Evolutionary conservation across 2,888 invertebrate genomes (phyloP), one percentile per base, ranked within the genome.

Genomic region (Leucophora obtusa): DNA sequence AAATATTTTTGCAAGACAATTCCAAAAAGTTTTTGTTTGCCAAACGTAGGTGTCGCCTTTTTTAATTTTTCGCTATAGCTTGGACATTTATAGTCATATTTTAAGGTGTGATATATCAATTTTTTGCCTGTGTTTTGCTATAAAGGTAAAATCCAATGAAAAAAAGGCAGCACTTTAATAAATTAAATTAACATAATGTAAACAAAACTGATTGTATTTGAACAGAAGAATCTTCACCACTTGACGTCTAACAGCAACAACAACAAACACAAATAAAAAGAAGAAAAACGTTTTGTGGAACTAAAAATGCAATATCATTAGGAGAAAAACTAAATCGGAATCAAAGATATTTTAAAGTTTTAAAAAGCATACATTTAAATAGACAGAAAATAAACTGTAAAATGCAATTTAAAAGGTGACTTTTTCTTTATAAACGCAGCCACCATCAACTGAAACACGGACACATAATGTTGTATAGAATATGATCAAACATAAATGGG

Each of bases 311-410:
- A 56, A 43, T 43, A 43, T 66, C 54, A 66, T 66, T 66, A 66
- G 38, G 35, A n/a, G 7, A 56, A 53, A 3, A 18, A 24, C 35
- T 38, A 56, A 58, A 33, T 21, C 33, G 24, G 24, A 24, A n/a
- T 24, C 35, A 10, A 43, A 43, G 43, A 66, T 21, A 53, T 35
- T 35, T 35, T 24, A 9, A 65, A 43, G 14, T 56, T 1, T 14
- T 33, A 24, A 18, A 50, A 50, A 43, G 33, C 14, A 63, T n/a
- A 28, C 4, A 28, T 28, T 28, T 6, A 21, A n/a, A 38, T 63
- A 72, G 47, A 63, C 60, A 43, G 56, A 38, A 72, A 47, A 51
- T 18, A 56, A 73, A 73, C 72, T 73, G 72, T 73, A 65, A 72
- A 47, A 65, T 73, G 51, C 63, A 65, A 65, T 73, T 73, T 51